Conservation (phyloP, 2,888 invertebrate genomes). For the Aproaerema taeniolella region DNA sequence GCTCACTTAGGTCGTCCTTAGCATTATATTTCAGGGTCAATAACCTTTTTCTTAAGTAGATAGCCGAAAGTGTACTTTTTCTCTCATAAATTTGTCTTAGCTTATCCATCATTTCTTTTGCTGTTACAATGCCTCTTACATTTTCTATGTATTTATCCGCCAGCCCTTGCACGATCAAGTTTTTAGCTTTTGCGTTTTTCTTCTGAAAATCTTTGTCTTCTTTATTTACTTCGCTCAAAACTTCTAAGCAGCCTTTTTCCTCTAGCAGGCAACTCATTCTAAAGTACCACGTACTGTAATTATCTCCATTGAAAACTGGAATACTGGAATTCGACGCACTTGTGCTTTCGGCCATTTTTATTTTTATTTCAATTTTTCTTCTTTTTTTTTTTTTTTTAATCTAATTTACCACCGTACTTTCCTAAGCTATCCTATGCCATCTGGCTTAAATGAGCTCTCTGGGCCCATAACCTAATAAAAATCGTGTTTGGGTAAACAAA, state of each 20-base stretch:
- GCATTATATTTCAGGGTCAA: conserved; percentile 7
- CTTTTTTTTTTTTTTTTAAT: too few relatives aligned
- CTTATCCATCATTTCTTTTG: conserved; percentile 5
- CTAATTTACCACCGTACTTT: too few relatives aligned
- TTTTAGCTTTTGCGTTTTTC: conserved; percentile 5
- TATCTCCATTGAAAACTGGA: not conserved
- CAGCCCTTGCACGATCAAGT: not conserved
- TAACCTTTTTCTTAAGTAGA: conserved; percentile 5
- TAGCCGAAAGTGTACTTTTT: conserved; percentile 2
- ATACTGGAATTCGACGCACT: not conserved
- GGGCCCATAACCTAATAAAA: conserved; percentile 8
- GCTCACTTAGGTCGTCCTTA: not conserved
- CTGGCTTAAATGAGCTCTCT: conserved; percentile 1
- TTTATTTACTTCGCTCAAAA: not conserved
- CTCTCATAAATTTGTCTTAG: conserved; percentile 1
- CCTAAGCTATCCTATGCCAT: conserved; percentile 2
- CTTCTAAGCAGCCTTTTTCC: conserved; percentile 5
- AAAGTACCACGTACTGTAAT: conserved; percentile 1
- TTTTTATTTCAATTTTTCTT: not conserved
- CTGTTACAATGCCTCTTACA: conserved; percentile 1
- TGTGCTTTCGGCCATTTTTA: not conserved
- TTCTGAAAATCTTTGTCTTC: not conserved
- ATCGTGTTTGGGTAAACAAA: too few relatives aligned
- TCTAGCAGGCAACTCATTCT: not conserved
- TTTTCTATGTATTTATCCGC: conserved; percentile 7